phyloP scores from a whole-genome alignment of 1,140 invertebrate species.

The Cardiocondyla obscurior region DNA sequence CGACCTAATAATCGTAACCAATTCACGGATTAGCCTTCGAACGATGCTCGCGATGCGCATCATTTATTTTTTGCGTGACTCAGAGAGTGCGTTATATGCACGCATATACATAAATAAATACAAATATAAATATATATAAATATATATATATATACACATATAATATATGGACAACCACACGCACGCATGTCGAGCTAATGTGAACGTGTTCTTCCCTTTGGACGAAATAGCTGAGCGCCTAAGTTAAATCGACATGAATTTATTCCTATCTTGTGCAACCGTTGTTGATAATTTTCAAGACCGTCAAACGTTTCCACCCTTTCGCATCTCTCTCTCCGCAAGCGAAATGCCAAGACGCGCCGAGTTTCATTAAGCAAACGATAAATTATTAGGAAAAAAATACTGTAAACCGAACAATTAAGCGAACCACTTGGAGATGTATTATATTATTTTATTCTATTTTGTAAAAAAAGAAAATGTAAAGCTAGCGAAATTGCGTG shows the following conservation, averaged over 20 bases:
- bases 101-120: neutral
- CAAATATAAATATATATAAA: neutral
- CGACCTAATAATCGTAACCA: slow-evolving; percentile 69
- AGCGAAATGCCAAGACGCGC: neutral
- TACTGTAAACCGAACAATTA: neutral
- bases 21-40: slow-evolving; percentile 70
- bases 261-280: slow-evolving; percentile 18
- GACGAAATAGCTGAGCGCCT: slow-evolving; percentile 48
- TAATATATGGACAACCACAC: neutral
- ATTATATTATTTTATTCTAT: neutral
- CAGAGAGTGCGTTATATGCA: slow-evolving; percentile 15
- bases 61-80: slow-evolving; percentile 54
- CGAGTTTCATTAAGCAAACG: neutral
- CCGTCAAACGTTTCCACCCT: slow-evolving; percentile 59
- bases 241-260: slow-evolving; percentile 53
- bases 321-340: neutral
- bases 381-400: neutral
- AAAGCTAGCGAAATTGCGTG: neutral
- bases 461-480: neutral
- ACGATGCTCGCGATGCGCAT: slow-evolving; percentile 56
- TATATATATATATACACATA: neutral
- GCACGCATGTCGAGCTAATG: slow-evolving; percentile 26
- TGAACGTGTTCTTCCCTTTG: slow-evolving; percentile 63
- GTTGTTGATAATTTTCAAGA: slow-evolving; percentile 27
- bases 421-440: neutral